These are phyloP conservation scores for Noctua comes DNA, from an alignment of 2,888 invertebrate genomes.

Conservation along the genomic window DNA sequence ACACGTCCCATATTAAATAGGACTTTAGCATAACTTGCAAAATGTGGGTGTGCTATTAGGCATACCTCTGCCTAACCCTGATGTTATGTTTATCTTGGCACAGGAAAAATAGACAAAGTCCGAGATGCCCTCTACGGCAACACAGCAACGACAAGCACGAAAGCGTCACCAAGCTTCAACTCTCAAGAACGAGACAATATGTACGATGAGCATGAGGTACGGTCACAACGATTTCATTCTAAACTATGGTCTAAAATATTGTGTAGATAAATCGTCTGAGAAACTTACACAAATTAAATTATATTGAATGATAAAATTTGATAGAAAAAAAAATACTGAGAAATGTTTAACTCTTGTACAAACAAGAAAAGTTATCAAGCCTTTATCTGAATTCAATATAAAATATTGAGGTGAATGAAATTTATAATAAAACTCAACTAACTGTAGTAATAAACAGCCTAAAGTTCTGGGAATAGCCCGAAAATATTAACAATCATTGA, in stretches of 20 bases:
- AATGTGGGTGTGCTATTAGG: no score
- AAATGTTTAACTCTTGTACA: background rate
- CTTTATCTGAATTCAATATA: background rate
- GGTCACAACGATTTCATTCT: background rate
- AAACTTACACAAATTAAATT: background rate
- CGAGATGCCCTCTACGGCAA: constrained; percentile 84
- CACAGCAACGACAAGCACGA: constrained; percentile 81
- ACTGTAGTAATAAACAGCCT: background rate
- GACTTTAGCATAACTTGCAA: no score
- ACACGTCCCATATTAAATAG: no score
- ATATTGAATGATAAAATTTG: background rate
- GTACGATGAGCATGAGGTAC: constrained; percentile 88
- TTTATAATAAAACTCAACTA: constrained; percentile 1
- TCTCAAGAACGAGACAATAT: constrained; percentile 86
- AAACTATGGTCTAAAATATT: constrained; percentile 13
- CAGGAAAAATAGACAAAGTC: constrained; percentile 85
- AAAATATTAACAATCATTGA: constrained; percentile 10
- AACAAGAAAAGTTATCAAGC: background rate
- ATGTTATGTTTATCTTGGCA: background rate
- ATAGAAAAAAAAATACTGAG: background rate
- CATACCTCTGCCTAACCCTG: background rate
- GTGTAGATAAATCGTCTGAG: constrained; percentile 61
- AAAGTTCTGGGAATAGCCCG: background rate
- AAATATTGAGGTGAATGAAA: background rate
- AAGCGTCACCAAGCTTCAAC: constrained; percentile 83